phyloP scores from a whole-genome alignment of 2,888 invertebrate genomes.

The Cephus pygmeus region DNA sequence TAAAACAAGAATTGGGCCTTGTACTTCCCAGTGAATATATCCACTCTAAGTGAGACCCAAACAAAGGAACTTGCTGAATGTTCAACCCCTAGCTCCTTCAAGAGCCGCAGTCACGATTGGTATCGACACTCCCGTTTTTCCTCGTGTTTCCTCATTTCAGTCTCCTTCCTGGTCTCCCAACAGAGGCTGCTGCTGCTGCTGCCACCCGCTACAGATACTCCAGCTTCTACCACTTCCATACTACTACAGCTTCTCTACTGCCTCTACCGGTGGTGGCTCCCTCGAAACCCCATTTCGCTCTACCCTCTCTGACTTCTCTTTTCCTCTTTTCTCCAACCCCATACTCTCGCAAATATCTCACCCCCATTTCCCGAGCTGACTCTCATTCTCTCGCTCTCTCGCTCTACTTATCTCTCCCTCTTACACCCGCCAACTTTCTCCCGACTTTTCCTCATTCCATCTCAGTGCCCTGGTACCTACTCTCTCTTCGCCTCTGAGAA shows the following conservation, averaged over 20 bases:
- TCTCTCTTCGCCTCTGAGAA: slow-evolving; percentile 10
- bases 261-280: neutral
- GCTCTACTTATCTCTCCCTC: slow-evolving; percentile 19
- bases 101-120: slow-evolving; percentile 11
- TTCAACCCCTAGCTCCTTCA: slow-evolving; percentile 14
- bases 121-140: slow-evolving; percentile 14
- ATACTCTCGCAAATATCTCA: neutral
- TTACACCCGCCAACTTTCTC: slow-evolving; percentile 17
- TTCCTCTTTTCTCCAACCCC: slow-evolving; percentile 2
- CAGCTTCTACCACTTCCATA: neutral
- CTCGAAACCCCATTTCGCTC: neutral
- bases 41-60: neutral
- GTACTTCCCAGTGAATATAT: neutral
- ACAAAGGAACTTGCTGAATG: neutral
- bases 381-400: slow-evolving; percentile 20
- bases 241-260: neutral
- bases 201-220: neutral
- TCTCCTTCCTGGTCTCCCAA: neutral
- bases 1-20: neutral
- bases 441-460: slow-evolving; percentile 13
- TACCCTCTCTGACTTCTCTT: neutral
- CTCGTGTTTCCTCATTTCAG: slow-evolving; percentile 1
- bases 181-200: neutral
- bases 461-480: neutral
- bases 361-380: neutral